Percentiles rank a stretch among this genome's conserved stretches.
Evolutionary conservation across 2,888 invertebrate species (phyloP).

Genomic region (Ecdyonurus torrentis): DNA sequence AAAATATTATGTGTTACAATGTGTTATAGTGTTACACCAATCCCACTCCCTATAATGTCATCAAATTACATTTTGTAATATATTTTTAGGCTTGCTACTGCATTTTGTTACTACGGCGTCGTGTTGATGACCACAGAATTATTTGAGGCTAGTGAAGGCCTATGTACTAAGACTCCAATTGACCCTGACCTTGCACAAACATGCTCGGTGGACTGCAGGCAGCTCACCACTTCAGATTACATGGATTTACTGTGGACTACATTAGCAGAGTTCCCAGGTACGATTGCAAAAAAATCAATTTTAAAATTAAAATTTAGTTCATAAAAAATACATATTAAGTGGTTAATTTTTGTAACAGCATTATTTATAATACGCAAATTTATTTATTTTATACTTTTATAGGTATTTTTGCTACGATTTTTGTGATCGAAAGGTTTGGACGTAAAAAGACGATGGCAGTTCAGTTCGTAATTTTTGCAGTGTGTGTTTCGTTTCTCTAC

Average conservation of each 20-base stretch:
- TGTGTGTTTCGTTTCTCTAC: slow-evolving; percentile 53
- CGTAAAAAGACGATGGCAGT: slow-evolving; percentile 84
- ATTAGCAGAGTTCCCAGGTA: slow-evolving; percentile 84
- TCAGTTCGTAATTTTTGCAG: slow-evolving; percentile 74
- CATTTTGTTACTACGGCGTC: slow-evolving; percentile 89
- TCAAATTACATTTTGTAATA: too few relatives aligned
- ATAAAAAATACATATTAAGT: too few relatives aligned
- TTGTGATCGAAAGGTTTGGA: slow-evolving; percentile 77
- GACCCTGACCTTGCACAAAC: slow-evolving; percentile 20
- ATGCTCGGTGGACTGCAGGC: slow-evolving; percentile 49
- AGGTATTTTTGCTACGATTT: slow-evolving; percentile 78
- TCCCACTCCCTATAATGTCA: too few relatives aligned
- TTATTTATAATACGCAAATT: too few relatives aligned
- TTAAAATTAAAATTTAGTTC: too few relatives aligned
- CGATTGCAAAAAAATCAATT: not conserved
- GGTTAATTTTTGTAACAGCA: too few relatives aligned
- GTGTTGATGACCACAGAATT: slow-evolving; percentile 90
- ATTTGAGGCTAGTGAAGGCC: slow-evolving; percentile 44
- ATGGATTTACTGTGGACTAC: slow-evolving; percentile 89
- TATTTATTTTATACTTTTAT: too few relatives aligned
- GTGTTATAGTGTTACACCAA: too few relatives aligned
- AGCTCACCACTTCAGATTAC: slow-evolving; percentile 71
- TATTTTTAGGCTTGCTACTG: slow-evolving; percentile 71
- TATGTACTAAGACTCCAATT: slow-evolving; percentile 22
- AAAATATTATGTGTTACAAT: too few relatives aligned